These are phyloP conservation scores for Trinectes maculatus DNA, from an alignment of 2,113 vertebrate genomes.

Conservation along the genomic window DNA sequence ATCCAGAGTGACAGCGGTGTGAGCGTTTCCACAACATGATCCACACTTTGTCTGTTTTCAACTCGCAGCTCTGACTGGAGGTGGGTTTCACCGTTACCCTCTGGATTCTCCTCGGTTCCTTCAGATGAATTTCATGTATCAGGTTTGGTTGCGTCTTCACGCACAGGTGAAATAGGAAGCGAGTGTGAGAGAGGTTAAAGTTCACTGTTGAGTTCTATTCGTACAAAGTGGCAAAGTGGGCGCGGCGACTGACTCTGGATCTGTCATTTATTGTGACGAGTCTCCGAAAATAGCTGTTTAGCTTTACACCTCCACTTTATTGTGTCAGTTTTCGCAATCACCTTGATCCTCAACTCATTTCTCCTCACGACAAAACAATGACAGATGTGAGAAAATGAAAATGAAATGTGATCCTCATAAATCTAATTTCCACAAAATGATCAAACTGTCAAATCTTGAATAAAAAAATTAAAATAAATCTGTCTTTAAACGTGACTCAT, in stretches of 20 bases:
- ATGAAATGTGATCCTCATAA: too few species aligned
- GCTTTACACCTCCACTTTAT: neutral
- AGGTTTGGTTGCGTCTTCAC: conserved; percentile 43
- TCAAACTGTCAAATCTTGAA: neutral
- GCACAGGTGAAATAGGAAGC: conserved; percentile 56
- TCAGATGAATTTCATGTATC: conserved; percentile 50
- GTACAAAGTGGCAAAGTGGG: too few species aligned
- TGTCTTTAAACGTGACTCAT: neutral
- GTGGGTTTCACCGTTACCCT: conserved; percentile 23
- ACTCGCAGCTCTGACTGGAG: neutral
- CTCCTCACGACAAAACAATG: neutral
- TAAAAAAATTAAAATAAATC: neutral
- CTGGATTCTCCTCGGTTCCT: conserved; percentile 36
- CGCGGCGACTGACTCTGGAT: neutral
- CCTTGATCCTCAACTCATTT: conserved; percentile 6
- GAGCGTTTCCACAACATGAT: neutral
- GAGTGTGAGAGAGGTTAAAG: conserved; percentile 27
- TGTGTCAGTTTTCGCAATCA: conserved; percentile 2
- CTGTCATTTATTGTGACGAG: conserved; percentile 23
- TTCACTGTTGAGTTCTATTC: too few species aligned
- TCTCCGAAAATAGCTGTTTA: conserved; percentile 7
- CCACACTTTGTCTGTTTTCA: conserved; percentile 19
- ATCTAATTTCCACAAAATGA: neutral
- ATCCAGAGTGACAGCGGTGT: conserved; percentile 14
- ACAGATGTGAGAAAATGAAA: neutral